phyloP scores from a whole-genome alignment of 2,797 vertebrate species.

The Sebastes minor region DNA sequence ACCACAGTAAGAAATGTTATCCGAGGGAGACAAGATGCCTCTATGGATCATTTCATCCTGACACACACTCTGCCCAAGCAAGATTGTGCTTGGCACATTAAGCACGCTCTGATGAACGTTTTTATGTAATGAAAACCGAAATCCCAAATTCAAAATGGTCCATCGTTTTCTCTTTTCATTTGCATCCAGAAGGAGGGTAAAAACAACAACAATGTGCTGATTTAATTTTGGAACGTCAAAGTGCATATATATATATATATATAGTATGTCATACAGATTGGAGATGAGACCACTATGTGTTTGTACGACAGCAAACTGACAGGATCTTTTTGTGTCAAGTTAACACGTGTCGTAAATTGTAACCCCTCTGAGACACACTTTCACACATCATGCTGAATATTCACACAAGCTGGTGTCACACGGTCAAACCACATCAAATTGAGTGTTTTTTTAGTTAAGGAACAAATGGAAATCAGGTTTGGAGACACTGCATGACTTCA shows the following conservation, averaged over 20 bases:
- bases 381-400: neutral
- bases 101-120: neutral
- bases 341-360: neutral
- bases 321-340: neutral
- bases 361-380: neutral
- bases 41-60: neutral
- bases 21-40: neutral
- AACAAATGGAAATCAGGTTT: neutral
- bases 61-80: neutral
- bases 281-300: neutral
- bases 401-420: neutral
- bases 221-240: neutral
- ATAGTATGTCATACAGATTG: neutral
- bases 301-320: neutral
- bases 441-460: neutral
- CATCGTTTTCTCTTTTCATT: neutral
- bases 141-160: neutral
- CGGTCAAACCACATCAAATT: neutral
- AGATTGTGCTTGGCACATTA: neutral
- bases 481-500: neutral
- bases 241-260: neutral
- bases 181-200: neutral
- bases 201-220: neutral
- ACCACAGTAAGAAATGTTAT: neutral
- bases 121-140: neutral